Evolutionary conservation across 2,797 vertebrate genomes (phyloP), one percentile per base, ranked within the genome.

Genomic region (Onychomys torridus): DNA sequence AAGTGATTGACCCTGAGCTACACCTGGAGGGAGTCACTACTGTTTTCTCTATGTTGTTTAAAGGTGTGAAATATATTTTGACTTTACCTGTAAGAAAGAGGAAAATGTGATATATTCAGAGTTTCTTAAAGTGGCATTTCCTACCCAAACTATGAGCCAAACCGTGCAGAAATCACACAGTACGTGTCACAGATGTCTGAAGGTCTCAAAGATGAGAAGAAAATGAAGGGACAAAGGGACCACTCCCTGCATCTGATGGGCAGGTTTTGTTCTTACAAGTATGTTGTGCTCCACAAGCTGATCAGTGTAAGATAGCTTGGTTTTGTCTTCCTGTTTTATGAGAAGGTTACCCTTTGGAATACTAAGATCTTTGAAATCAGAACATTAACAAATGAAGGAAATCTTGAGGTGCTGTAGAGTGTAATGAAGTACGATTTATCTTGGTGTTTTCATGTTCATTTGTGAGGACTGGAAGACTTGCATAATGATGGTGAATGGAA

Each of bases 361-460:
- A 76, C 52, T 2, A 49, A 71, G 93, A 49, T 85, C 37, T 93
- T 71, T 97, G 88, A 96, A 95, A 95, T 86, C 85, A 59, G 73
- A 93, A 69, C 14, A 73, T 93, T 92, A 94, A 93, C 95, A 93
- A 93, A 82, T 97, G 94, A 96, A 89, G 92, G 94, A 95, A 71
- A 59, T 67, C 59, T 87, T 65, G 69, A 96, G 65, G 91, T 95
- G 81, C 85, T 91, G 32, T 40, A 77, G 96, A 90, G 90, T 6
- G 49, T 32, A 93, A 25, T 91, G 91, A 92, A 57, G 81, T 89
- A 27, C 82, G 11, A 21, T 69, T 96, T 71, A n/a, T 97, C 81
- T 97, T 96, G 8, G 78, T 81, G 73, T 97, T 98, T 96, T 93
- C 67, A 94, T 79, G 94, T 23, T 34, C 37, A 95, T 97, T 97